These are phyloP conservation scores for Balearica regulorum DNA, from an alignment of 2,797 vertebrate species.

Conservation along the genomic window DNA sequence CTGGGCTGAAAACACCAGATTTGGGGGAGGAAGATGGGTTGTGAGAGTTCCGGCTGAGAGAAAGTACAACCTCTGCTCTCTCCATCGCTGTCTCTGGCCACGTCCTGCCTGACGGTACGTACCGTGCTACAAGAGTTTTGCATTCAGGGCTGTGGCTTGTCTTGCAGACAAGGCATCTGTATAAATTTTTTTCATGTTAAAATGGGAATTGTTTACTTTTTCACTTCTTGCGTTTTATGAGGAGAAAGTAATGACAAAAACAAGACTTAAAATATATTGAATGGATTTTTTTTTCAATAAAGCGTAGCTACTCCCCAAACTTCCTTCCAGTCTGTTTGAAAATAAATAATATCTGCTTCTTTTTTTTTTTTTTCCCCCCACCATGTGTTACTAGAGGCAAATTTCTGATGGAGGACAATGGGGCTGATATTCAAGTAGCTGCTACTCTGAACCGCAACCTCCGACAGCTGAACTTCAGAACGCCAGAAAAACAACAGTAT, in stretches of 20 bases:
- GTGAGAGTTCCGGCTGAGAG: neutral
- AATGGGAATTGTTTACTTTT: neutral
- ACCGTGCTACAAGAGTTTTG: accelerated
- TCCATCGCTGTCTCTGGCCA: accelerated
- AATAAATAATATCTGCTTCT: neutral
- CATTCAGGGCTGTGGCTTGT: neutral
- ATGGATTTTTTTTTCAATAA: neutral
- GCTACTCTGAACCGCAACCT: constrained; percentile 9
- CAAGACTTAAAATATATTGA: neutral
- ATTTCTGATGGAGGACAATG: constrained; percentile 33
- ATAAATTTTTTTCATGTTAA: neutral
- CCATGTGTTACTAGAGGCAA: neutral
- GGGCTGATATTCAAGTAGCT: constrained; percentile 22
- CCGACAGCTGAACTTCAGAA: neutral
- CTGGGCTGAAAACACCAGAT: neutral
- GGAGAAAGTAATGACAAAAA: neutral
- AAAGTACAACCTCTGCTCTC: neutral
- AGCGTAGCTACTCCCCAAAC: neutral
- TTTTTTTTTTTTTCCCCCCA: neutral
- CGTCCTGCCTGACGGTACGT: accelerated
- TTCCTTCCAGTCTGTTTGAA: neutral
- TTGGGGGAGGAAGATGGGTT: neutral
- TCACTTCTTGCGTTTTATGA: neutral
- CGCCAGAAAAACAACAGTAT: neutral
- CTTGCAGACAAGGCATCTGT: neutral